Base-by-base conservation (phyloP, 2,888 invertebrate species). In the Quadroppia sp. region DNA sequence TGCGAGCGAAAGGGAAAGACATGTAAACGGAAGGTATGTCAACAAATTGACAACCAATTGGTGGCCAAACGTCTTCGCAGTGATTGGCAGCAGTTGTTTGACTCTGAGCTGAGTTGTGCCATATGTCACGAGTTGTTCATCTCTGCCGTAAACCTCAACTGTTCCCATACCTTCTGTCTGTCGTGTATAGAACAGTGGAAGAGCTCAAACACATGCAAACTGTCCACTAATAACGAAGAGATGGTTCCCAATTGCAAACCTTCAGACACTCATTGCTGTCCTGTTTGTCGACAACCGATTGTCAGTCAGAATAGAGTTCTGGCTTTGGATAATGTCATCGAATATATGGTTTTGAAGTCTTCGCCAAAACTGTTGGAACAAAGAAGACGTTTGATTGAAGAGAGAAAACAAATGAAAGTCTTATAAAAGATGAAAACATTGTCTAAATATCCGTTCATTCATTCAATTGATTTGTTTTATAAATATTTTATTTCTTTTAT, bases 131-230 rank as follows among this genome's bases (percentile, higher is more conserved):
- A 74, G 28, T 45, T 67, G 23, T 32, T 71, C 23, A n/a, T 59
- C 4, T 25, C n/a, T 20, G 40, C 74, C 17, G 56, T 71, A 0
- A 25, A 32, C n/a, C 42, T 74, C 25, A 74, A 69, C 53, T 74
- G 74, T 67, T 36, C 61, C 20, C 74, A 74, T 32, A 69, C 69
- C 25, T 74, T 74, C 32, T 74, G 74, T 42, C 28, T 0, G n/a
- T 23, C n/a, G 3, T 74, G 74, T 53, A 71, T 74, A 23, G 48
- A 71, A 17, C n/a, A 45, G n/a, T 74, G 74, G 74, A 74, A 59
- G 36, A 32, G 17, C 25, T 30, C 45, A 6, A 71, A 28, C n/a
- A 36, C 1, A 0, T 17, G 15, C 59, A 56, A 40, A 17, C 40
- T 2, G 23, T 23, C 25, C 23, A 3, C 6, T 25, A 28, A 25